A percentile compares a stretch with the other conserved stretches of the same genome.
These are phyloP conservation scores for Ichneumoninae sp. DNA, from an alignment of 2,888 invertebrate species.

Conservation along the genomic window DNA sequence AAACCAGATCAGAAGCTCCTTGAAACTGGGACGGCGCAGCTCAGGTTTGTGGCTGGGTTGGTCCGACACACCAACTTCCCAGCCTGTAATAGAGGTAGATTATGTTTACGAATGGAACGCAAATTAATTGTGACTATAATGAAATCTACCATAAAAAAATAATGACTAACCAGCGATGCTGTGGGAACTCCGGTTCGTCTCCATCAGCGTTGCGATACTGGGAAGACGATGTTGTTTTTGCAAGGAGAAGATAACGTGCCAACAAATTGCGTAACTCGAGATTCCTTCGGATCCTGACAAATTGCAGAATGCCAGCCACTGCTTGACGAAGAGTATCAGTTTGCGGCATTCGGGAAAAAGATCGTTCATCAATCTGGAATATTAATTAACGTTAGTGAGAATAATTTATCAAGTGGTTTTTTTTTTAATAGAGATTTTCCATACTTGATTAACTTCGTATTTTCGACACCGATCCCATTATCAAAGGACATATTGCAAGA, in stretches of 20 bases:
- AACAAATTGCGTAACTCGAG: conserved; percentile 86
- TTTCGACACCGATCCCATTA: conserved; percentile 87
- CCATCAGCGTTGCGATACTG: conserved; percentile 79
- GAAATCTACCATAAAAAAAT: neutral
- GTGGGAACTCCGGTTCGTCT: conserved; percentile 29
- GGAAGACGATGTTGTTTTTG: conserved; percentile 84
- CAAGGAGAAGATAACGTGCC: conserved; percentile 87
- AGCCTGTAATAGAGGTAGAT: conserved; percentile 70
- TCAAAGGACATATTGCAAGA: conserved; percentile 87
- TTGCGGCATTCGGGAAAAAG: conserved; percentile 84
- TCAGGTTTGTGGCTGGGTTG: conserved; percentile 12
- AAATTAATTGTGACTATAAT: neutral
- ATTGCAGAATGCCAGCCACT: conserved; percentile 85
- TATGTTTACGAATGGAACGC: neutral
- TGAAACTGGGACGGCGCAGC: conserved; percentile 64
- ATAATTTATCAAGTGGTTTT: conserved; percentile 1
- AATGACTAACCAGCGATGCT: conserved; percentile 14
- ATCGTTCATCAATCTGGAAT: conserved; percentile 80
- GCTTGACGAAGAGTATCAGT: conserved; percentile 86
- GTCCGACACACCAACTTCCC: conserved; percentile 70
- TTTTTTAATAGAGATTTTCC: conserved; percentile 1
- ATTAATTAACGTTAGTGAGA: conserved; percentile 18
- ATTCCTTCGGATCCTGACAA: conserved; percentile 77
- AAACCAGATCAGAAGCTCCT: conserved; percentile 80
- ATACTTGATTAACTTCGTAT: conserved; percentile 85